Conservation (phyloP, 2,888 invertebrate species). For the Electrophaes corylata region DNA sequence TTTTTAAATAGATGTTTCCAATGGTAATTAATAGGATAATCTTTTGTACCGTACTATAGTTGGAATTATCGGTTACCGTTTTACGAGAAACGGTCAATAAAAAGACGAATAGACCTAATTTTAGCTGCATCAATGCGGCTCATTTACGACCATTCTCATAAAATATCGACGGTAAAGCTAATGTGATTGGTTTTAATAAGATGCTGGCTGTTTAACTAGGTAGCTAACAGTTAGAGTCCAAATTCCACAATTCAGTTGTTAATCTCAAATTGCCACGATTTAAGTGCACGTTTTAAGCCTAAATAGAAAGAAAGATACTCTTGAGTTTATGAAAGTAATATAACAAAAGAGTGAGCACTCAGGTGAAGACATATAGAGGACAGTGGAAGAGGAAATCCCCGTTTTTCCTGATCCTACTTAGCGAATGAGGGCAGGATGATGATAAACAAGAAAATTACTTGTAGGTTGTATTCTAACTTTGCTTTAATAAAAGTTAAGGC, state of each 20-base stretch:
- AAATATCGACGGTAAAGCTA: slow-evolving; percentile 8
- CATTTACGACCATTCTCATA: slow-evolving; percentile 10
- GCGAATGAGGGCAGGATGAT: too few species aligned
- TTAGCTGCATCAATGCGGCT: slow-evolving; percentile 1
- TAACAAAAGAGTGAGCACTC: too few species aligned
- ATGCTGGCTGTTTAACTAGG: background rate
- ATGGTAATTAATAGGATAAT: too few species aligned
- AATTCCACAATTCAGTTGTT: background rate
- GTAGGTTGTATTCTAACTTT: too few species aligned
- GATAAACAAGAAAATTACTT: too few species aligned
- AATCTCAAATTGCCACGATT: slow-evolving; percentile 1
- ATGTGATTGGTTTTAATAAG: slow-evolving; percentile 18
- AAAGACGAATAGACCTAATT: slow-evolving; percentile 6
- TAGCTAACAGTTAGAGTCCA: slow-evolving; percentile 8
- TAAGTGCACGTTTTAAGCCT: background rate
- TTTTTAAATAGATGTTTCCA: too few species aligned
- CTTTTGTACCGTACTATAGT: too few species aligned
- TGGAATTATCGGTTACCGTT: background rate
- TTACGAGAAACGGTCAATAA: background rate
- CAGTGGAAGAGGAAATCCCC: too few species aligned
- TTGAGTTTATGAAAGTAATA: too few species aligned
- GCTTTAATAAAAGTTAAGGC: too few species aligned
- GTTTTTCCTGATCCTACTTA: too few species aligned
- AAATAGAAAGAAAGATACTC: background rate
- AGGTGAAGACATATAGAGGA: too few species aligned